A percentile compares a stretch with the other conserved stretches of the same genome.
These are phyloP conservation scores for Ophion ellenae DNA, from an alignment of 2,888 invertebrate species.

Conservation along the genomic window DNA sequence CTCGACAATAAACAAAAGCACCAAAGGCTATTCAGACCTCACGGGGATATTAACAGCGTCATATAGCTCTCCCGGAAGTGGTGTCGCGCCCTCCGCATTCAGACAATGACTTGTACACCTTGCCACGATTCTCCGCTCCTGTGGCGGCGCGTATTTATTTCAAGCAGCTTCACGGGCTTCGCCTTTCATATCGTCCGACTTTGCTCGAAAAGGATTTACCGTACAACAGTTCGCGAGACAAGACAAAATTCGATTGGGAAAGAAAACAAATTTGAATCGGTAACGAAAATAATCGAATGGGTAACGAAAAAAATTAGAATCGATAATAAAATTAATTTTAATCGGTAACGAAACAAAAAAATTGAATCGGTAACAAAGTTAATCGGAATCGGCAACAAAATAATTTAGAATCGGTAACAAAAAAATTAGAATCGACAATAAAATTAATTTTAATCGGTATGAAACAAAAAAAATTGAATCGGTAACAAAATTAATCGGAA, in stretches of 20 bases:
- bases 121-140: slow-evolving; percentile 43
- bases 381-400: not conserved
- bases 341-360: no score
- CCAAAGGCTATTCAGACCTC: slow-evolving; percentile 27
- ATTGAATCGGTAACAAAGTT: not conserved
- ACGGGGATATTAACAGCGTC: slow-evolving; percentile 13
- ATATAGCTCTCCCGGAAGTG: slow-evolving; percentile 60
- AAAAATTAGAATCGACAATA: not conserved
- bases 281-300: not conserved
- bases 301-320: not conserved
- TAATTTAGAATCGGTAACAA: not conserved
- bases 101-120: slow-evolving; percentile 63
- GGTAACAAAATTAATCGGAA: not conserved
- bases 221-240: not conserved
- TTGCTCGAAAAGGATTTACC: slow-evolving; percentile 26
- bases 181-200: slow-evolving; percentile 46
- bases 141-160: slow-evolving; percentile 60
- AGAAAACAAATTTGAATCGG: not conserved
- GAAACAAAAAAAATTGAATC: no score
- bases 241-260: not conserved
- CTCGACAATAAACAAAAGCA: slow-evolving; percentile 22
- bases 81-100: slow-evolving; percentile 67
- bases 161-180: slow-evolving; percentile 65
- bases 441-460: no score
- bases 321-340: not conserved